Base-by-base conservation (phyloP, 2,113 vertebrate genomes). In the Chaenogobius annularis region DNA sequence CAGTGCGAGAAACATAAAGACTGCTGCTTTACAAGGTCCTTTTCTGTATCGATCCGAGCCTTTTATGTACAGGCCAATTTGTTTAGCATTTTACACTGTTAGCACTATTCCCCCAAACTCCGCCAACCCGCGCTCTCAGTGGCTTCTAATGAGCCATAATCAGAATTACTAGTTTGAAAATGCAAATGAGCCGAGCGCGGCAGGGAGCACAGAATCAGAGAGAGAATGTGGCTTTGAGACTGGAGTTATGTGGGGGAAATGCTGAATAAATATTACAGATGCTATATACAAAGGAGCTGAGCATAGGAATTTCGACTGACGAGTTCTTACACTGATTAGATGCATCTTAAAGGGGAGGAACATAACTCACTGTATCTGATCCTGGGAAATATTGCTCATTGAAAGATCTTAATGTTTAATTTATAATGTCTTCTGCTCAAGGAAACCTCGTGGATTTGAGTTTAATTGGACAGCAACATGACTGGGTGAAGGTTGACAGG, bases 1-100 rank as follows among this genome's bases (percentile, higher is more conserved):
- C 26, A 31, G 26, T 2, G 26, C 26, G 1, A 61, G 1, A 61
- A 35, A 17, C 15, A 23, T 23, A 58, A 61, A 59, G 22, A 1
- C 23, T 14, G 22, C 14, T 26, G 1, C 13, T 40, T 31, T 31
- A 31, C 26, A 31, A 31, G 26, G 13, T 15, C 58, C 26, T 31
- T 35, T 17, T 61, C 13, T 15, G 23, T 35, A 61, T 61, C 31
- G 58, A 61, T 61, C 26, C 23, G 17, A 17, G 35, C 35, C 58
- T 61, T 61, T 61, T 61, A 61, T 61, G 58, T 61, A 61, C 31
- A 61, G 26, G 26, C 58, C 58, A 35, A 61, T 63, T 40, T 63
- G 35, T 63, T 63, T 63, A 40, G 31, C 61, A 63, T 61, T 61
- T 61, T 63, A 63, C 61, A 40, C 35, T 10, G 61, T 63, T 63